phyloP scores from a whole-genome alignment of 2,113 vertebrate genomes.

The Abramis brama region DNA sequence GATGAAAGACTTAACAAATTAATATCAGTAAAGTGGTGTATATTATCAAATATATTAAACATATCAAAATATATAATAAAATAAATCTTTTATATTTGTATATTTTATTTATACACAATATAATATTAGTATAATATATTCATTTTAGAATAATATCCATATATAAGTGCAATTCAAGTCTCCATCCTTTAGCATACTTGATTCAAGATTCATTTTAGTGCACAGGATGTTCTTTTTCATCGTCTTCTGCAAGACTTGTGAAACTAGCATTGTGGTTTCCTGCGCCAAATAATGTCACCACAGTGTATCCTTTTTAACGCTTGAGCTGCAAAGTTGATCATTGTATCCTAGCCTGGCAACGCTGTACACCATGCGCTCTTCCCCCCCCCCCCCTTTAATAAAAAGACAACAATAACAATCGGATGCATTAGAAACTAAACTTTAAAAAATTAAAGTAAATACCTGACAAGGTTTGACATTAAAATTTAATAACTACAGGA shows the following conservation, averaged over 20 bases:
- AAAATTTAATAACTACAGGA: background rate
- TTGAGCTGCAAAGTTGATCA: background rate
- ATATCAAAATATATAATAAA: no score
- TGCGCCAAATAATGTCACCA: conserved; percentile 16
- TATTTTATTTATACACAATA: no score
- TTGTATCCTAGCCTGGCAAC: background rate
- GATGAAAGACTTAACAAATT: no score
- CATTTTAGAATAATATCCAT: no score
- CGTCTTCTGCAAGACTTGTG: background rate
- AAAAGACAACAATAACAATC: background rate
- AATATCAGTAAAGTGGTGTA: no score
- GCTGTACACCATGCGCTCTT: background rate
- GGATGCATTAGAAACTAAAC: background rate
- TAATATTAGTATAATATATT: no score
- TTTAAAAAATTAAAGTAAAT: background rate
- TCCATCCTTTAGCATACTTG: background rate
- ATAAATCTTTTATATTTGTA: no score
- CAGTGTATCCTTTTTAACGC: background rate
- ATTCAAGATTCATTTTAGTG: background rate
- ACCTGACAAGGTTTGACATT: background rate
- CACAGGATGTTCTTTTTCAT: background rate
- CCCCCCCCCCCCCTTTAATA: background rate
- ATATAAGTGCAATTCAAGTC: background rate
- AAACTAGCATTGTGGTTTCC: conserved; percentile 45
- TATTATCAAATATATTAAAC: no score